phyloP scores from a whole-genome alignment of 2,113 vertebrate species.

The Stomatorhinus ivindoensis region DNA sequence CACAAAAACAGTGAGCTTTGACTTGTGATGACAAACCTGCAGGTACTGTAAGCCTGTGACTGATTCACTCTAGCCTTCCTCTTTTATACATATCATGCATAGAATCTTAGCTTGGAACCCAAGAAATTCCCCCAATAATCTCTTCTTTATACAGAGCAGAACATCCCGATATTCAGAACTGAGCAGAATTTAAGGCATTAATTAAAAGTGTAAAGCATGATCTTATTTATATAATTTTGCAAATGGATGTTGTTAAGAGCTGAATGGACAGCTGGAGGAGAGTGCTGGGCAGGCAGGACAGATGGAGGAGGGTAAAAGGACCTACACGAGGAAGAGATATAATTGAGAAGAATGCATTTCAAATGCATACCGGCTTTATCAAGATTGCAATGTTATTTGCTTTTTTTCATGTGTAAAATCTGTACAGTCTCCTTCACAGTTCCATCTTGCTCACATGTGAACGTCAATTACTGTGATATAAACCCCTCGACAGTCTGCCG shows the following conservation, averaged over 20 bases:
- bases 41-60: neutral
- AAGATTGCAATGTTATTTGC: neutral
- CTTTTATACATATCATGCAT: neutral
- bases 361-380: neutral
- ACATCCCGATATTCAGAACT: neutral
- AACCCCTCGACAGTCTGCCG: neutral
- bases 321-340: neutral
- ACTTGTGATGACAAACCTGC: neutral
- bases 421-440: neutral
- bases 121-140: neutral
- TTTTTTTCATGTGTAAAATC: neutral
- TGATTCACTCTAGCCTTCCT: neutral
- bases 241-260: neutral
- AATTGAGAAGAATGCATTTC: slow-evolving; percentile 4
- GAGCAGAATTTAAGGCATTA: neutral
- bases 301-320: neutral
- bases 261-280: slow-evolving; percentile 7
- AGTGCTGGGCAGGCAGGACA: neutral
- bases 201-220: neutral
- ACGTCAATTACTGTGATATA: neutral
- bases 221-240: slow-evolving; percentile 1
- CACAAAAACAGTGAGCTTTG: neutral
- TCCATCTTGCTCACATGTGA: neutral
- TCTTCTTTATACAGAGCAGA: neutral
- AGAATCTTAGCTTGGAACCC: neutral